A percentile compares a stretch with the other conserved stretches of the same genome.
phyloP scores from a whole-genome alignment of 1,140 invertebrate genomes.

The Tenebrio molitor region DNA sequence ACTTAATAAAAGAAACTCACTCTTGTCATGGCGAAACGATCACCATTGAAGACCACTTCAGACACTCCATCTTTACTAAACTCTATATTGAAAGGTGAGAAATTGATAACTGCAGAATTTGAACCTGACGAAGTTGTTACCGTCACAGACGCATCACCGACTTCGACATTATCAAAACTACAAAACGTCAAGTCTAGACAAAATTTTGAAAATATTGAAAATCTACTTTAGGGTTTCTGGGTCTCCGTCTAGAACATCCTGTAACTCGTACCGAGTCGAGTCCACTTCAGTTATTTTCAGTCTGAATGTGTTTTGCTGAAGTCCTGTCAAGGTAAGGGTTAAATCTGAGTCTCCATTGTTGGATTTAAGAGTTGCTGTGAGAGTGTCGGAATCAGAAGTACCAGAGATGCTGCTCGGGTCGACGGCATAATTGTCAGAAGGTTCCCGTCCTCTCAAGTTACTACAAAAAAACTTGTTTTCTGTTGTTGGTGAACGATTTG shows the following conservation, averaged over 20 bases:
- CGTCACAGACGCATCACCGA: no score
- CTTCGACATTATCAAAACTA: no score
- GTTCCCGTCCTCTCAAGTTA: neutral
- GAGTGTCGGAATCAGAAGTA: neutral
- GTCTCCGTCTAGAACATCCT: neutral
- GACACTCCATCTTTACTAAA: conserved; percentile 50
- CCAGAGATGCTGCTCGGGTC: neutral
- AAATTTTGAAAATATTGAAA: no score
- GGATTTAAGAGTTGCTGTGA: neutral
- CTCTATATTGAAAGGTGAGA: conserved; percentile 51
- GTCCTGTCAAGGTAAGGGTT: neutral
- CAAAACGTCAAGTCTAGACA: no score
- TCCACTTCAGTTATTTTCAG: neutral
- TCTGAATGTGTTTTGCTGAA: neutral
- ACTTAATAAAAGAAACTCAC: no score
- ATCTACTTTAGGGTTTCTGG: neutral
- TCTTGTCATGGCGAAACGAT: no score
- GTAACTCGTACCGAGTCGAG: neutral
- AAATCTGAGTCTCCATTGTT: neutral
- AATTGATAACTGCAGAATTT: conserved; percentile 4
- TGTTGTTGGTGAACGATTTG: neutral
- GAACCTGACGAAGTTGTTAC: no score
- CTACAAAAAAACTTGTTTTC: neutral
- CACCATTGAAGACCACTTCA: conserved; percentile 51
- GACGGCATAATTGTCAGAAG: neutral